Base-by-base conservation (phyloP, 2,797 vertebrate species). In the Chelon auratus region DNA sequence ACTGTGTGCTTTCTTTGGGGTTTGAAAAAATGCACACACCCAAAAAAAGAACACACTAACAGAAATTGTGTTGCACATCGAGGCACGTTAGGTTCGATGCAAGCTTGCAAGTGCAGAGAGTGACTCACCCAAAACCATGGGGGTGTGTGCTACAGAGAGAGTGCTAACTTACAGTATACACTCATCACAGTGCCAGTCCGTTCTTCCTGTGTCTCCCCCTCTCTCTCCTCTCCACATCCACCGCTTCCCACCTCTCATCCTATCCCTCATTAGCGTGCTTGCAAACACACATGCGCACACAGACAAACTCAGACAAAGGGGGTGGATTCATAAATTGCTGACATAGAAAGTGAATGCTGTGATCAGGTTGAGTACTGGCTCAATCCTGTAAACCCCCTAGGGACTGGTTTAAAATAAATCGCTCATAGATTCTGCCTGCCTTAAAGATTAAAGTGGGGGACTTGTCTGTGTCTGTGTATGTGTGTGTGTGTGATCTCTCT, bases 41-140 rank as follows among this genome's bases (percentile, higher is more conserved):
- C 40, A 50, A 50, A 52, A 55, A 55, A 48, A 18, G 47, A 18
- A 18, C 47, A 18, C 20, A 13, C 17, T 3, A 4, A 73, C 60
- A 72, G 54, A 78, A 45, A 58, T 45, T n/a, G 47, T 26, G 58
- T 59, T 78, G 65, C 78, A 80, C 33, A 64, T 42, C 9, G 69
- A 68, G 60, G 57, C 73, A 66, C 81, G 75, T 67, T 64, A 71
- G 71, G 80, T 58, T 57, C 48, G 66, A 81, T 91, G 86, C 87
- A 90, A 82, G 80, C 83, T 84, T 93, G 88, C 90, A 92, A 85
- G 82, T 89, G 89, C 87, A 88, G 81, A 79, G 77, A 79, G 72
- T 92, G 92, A 93, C 88, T 94, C 92, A 92, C 84, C 78, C 84
- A 65, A 82, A 87, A 88, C 76, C 79, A 75, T 39, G 54, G 79